phyloP scores from a whole-genome alignment of 2,113 vertebrate species.

The Leptobrachium ailaonicum region DNA sequence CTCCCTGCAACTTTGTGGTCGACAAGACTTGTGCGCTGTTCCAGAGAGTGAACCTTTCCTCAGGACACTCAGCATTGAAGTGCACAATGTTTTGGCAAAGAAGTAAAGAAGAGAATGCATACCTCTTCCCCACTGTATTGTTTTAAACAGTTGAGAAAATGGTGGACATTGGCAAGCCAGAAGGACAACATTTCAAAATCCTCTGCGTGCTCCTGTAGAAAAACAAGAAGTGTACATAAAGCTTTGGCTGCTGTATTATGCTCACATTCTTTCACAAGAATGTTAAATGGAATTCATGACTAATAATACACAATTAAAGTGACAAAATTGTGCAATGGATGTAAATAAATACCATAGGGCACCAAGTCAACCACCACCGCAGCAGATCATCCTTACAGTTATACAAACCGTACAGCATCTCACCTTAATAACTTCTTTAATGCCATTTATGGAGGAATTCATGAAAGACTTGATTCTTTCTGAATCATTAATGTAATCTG shows the following conservation, averaged over 20 bases:
- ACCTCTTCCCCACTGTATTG: conserved; percentile 98
- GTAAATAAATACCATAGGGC: too few relatives aligned
- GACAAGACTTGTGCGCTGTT: neutral
- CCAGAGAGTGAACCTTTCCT: neutral
- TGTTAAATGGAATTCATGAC: too few relatives aligned
- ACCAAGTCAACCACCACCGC: too few relatives aligned
- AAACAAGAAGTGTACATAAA: too few relatives aligned
- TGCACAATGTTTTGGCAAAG: neutral
- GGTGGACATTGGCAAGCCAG: conserved; percentile 90
- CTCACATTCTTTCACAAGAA: too few relatives aligned
- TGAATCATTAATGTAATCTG: conserved; percentile 86
- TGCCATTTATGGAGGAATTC: conserved; percentile 74
- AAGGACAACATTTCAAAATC: conserved; percentile 91
- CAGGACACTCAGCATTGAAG: neutral
- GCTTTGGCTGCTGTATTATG: too few relatives aligned
- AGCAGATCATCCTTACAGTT: too few relatives aligned
- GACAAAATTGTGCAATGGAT: too few relatives aligned
- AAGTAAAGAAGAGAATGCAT: conserved; percentile 35
- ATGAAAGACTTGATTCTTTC: conserved; percentile 88
- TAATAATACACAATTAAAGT: too few relatives aligned
- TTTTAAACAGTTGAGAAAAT: conserved; percentile 93
- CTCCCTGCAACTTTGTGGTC: neutral
- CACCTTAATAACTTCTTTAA: conserved; percentile 88
- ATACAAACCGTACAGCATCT: conserved; percentile 30
- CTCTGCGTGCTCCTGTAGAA: conserved; percentile 76